These are phyloP conservation scores for Rana temporaria DNA, from an alignment of 2,113 vertebrate genomes.

Conservation along the genomic window DNA sequence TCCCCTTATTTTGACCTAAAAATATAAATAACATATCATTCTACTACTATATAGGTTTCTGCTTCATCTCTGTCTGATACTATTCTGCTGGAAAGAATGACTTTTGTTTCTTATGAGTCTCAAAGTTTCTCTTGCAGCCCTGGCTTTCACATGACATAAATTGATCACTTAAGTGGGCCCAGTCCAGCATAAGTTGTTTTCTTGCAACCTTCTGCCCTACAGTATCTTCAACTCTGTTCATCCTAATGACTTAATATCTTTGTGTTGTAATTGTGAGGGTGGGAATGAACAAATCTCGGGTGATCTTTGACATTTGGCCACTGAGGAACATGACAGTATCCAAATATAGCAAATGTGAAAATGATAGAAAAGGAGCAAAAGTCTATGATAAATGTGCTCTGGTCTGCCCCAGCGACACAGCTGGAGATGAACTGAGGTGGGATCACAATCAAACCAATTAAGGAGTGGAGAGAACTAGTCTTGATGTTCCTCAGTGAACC, in stretches of 20 bases:
- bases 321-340: conserved; percentile 42
- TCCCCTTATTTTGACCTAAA: neutral
- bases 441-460: conserved; percentile 53
- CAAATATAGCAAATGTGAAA: conserved; percentile 49
- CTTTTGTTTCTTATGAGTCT: neutral
- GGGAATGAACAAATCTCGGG: conserved; percentile 6
- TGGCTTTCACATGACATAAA: conserved; percentile 33
- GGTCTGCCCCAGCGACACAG: conserved; percentile 27
- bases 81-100: conserved; percentile 22
- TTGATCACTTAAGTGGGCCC: conserved; percentile 45
- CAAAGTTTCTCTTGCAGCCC: conserved; percentile 2
- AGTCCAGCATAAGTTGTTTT: conserved; percentile 20
- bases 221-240: conserved; percentile 36
- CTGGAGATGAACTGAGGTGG: conserved; percentile 46
- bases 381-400: conserved; percentile 40
- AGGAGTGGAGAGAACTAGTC: conserved; percentile 22
- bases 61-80: neutral
- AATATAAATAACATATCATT: neutral
- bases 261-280: conserved; percentile 22
- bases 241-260: conserved; percentile 46
- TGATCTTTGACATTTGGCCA: conserved; percentile 46
- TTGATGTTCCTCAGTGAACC: conserved; percentile 29
- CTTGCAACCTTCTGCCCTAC: conserved; percentile 14
- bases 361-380: conserved; percentile 18
- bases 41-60: neutral